phyloP scores from a whole-genome alignment of 53 echinoderm and acorn worm genomes.

The Actinopyga echinites region DNA sequence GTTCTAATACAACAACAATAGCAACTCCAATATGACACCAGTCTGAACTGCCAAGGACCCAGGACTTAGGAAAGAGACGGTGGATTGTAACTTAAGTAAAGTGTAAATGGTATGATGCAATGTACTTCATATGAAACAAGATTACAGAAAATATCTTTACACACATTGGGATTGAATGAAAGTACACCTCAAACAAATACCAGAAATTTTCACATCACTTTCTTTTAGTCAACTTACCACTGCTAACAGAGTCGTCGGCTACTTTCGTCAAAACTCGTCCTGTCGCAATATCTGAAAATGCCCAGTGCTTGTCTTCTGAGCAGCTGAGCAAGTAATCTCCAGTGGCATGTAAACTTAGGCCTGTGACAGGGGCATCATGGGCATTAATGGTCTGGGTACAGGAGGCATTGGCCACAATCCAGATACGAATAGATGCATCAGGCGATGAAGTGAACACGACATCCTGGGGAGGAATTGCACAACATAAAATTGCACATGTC shows the following conservation, averaged over 20 bases:
- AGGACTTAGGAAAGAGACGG: too few relatives aligned
- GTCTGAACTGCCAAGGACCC: too few relatives aligned
- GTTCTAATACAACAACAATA: too few relatives aligned
- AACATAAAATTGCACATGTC: neutral
- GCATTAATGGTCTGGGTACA: constrained; percentile 96
- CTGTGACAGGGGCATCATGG: constrained; percentile 93
- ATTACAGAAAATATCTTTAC: too few relatives aligned
- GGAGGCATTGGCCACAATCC: constrained; percentile 89
- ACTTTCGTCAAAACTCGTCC: constrained; percentile 95
- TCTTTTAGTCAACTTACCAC: constrained; percentile 58
- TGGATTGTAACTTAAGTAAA: too few relatives aligned
- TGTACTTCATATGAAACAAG: too few relatives aligned
- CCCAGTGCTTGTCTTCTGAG: constrained; percentile 98
- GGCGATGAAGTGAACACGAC: constrained; percentile 96
- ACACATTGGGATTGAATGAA: too few relatives aligned
- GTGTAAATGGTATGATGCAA: too few relatives aligned
- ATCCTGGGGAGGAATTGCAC: constrained; percentile 60
- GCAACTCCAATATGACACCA: too few relatives aligned
- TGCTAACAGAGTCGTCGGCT: constrained; percentile 91
- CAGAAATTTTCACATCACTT: too few relatives aligned
- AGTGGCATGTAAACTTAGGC: constrained; percentile 94
- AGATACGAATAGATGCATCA: constrained; percentile 92
- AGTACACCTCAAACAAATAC: too few relatives aligned
- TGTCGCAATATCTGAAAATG: constrained; percentile 92
- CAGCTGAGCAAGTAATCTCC: constrained; percentile 97